Evolutionary conservation across 2,888 invertebrate genomes (phyloP).

Genomic region (Augiades crinisus): DNA sequence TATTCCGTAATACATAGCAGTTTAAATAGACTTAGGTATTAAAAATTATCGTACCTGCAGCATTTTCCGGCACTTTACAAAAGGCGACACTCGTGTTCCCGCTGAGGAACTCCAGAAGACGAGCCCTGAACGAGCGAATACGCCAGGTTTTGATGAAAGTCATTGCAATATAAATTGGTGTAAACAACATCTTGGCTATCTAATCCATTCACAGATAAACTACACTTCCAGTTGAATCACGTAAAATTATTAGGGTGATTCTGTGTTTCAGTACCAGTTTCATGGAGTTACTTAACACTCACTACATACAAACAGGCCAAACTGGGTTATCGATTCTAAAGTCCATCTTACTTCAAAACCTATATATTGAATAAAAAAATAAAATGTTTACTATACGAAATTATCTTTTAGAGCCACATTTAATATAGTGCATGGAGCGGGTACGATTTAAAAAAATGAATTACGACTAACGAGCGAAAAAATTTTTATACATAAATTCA

Average conservation of each 20-base stretch:
- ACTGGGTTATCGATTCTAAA: slow-evolving; percentile 74
- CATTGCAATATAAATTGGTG: slow-evolving; percentile 91
- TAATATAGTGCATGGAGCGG: background rate
- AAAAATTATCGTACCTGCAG: slow-evolving; percentile 68
- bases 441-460: background rate
- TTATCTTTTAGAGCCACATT: background rate
- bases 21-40: no score
- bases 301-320: slow-evolving; percentile 35
- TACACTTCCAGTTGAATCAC: background rate
- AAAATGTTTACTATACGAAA: background rate
- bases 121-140: slow-evolving; percentile 85
- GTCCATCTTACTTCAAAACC: slow-evolving; percentile 47
- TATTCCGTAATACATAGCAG: no score
- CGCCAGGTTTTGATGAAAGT: slow-evolving; percentile 92
- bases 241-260: slow-evolving; percentile 5
- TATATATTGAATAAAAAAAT: slow-evolving; percentile 8
- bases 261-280: background rate
- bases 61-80: slow-evolving; percentile 80
- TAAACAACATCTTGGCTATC: slow-evolving; percentile 84
- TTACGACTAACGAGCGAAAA: no score
- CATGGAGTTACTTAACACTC: slow-evolving; percentile 27
- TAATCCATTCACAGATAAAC: slow-evolving; percentile 19
- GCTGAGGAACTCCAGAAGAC: slow-evolving; percentile 82
- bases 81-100: slow-evolving; percentile 83
- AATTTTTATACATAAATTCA: no score